phyloP scores from a whole-genome alignment of 1,140 invertebrate genomes.

The Holotrichia oblita region DNA sequence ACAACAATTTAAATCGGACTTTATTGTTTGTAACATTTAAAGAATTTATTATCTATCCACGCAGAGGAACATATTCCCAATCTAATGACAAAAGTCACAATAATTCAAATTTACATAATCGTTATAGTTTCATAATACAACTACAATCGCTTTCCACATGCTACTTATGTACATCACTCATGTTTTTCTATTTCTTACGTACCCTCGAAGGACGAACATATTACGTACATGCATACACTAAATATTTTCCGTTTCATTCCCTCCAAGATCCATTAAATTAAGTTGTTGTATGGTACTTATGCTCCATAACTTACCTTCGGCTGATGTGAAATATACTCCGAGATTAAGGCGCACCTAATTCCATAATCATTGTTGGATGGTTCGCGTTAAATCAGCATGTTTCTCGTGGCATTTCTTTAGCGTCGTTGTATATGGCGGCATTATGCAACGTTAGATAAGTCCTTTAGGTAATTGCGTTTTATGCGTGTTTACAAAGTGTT shows the following conservation, averaged over 20 bases:
- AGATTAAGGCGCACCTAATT: constrained; percentile 35
- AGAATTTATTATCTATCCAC: too few species aligned
- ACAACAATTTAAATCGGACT: too few species aligned
- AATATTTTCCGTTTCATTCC: constrained; percentile 23
- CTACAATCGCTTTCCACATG: too few species aligned
- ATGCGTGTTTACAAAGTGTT: constrained; percentile 33
- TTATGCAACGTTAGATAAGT: constrained; percentile 30
- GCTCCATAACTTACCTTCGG: constrained; percentile 27
- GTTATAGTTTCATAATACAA: too few species aligned
- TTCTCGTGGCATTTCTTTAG: constrained; percentile 20
- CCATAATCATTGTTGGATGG: constrained; percentile 33
- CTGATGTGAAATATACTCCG: constrained; percentile 19
- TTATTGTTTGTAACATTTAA: too few species aligned
- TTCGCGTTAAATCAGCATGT: constrained; percentile 22
- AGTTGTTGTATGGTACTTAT: constrained; percentile 32
- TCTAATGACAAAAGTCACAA: too few species aligned
- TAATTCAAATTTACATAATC: too few species aligned
- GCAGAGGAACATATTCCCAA: too few species aligned
- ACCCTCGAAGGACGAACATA: background rate
- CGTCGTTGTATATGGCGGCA: constrained; percentile 26
- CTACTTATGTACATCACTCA: too few species aligned
- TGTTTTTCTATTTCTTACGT: too few species aligned
- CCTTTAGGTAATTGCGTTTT: constrained; percentile 23
- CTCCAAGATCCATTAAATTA: constrained; percentile 23
- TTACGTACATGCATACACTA: background rate